phyloP scores from a whole-genome alignment of 2,888 invertebrate genomes.

The Leistus spinibarbis region DNA sequence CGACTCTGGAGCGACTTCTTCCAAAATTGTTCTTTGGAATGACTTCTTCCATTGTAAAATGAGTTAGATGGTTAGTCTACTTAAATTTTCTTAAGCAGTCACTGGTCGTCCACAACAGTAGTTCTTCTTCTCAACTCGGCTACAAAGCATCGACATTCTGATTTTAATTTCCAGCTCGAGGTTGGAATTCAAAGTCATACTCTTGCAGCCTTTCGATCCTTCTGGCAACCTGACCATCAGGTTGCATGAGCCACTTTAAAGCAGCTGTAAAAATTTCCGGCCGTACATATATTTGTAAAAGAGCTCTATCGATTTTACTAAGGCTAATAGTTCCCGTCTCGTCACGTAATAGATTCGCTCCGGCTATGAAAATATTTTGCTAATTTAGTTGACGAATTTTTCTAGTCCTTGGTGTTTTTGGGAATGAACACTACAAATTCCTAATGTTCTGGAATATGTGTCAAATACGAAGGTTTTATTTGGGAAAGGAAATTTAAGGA shows the following conservation, averaged over 20 bases:
- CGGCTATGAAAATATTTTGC: constrained; percentile 38
- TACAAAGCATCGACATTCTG: not conserved
- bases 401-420: constrained; percentile 36
- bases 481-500: not conserved
- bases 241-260: constrained; percentile 48
- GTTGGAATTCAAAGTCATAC: constrained; percentile 46
- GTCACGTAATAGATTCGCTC: constrained; percentile 46
- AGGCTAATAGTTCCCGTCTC: constrained; percentile 44
- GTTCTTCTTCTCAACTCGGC: no score
- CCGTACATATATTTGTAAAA: constrained; percentile 46
- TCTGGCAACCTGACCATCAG: constrained; percentile 48
- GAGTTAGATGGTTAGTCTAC: not conserved
- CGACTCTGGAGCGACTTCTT: not conserved
- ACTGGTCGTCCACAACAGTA: no score
- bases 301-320: constrained; percentile 45
- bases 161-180: constrained; percentile 43
- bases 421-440: not conserved
- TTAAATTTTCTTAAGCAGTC: not conserved
- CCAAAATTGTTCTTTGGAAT: not conserved
- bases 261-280: constrained; percentile 45
- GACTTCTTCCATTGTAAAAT: not conserved
- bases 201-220: constrained; percentile 48
- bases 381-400: constrained; percentile 36
- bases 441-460: not conserved
- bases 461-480: not conserved